phyloP scores from a whole-genome alignment of 1,140 invertebrate species.

The Drosophila lacertosa region DNA sequence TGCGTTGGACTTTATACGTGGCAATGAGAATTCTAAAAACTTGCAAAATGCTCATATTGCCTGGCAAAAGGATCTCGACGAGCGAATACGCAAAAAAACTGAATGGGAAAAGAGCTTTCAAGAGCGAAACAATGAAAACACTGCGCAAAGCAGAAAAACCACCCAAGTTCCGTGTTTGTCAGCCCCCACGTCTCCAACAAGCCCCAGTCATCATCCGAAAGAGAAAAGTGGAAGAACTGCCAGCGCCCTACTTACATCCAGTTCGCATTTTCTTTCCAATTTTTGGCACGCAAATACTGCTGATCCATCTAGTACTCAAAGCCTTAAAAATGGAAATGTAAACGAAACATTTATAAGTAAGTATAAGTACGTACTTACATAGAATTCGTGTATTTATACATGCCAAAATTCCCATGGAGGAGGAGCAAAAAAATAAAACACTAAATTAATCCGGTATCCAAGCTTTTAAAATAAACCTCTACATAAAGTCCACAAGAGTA shows the following conservation, averaged over 20 bases:
- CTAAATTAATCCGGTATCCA: too few relatives aligned
- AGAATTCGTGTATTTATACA: neutral
- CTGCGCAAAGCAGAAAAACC: neutral
- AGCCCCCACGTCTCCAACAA: conserved; percentile 65
- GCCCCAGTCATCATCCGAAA: conserved; percentile 20
- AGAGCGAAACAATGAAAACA: neutral
- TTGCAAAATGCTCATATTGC: conserved; percentile 56
- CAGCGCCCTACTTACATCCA: conserved; percentile 73
- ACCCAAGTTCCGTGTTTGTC: conserved; percentile 20
- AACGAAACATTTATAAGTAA: conserved; percentile 46
- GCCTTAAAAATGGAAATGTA: conserved; percentile 28
- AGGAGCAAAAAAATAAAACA: too few relatives aligned
- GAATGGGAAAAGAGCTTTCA: conserved; percentile 49
- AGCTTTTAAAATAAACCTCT: too few relatives aligned
- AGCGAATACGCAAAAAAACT: conserved; percentile 50
- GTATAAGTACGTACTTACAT: conserved; percentile 23
- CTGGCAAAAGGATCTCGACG: conserved; percentile 61
- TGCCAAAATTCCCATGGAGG: too few relatives aligned
- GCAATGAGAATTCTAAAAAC: conserved; percentile 49
- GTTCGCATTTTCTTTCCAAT: conserved; percentile 88
- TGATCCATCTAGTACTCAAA: conserved; percentile 7
- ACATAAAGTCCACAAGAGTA: too few relatives aligned
- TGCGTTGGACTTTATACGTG: conserved; percentile 65
- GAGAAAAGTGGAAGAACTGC: conserved; percentile 41
- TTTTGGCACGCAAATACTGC: conserved; percentile 85